Evolutionary conservation across 92 coral and sea anemone genomes (phyloP).

Genomic region (Phenganax marumi): DNA sequence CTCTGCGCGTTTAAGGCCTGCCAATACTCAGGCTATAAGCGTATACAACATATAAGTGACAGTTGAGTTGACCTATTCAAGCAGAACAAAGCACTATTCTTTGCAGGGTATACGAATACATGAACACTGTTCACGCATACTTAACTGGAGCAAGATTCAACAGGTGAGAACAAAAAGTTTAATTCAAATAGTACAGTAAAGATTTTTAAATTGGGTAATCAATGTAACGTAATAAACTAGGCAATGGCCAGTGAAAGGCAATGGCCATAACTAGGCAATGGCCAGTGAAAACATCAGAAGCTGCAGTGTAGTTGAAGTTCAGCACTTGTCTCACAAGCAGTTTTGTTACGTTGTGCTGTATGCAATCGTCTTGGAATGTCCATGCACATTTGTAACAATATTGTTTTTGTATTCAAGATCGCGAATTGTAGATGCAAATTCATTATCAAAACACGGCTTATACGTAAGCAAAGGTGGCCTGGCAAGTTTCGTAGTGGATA

Average conservation of each 20-base stretch:
- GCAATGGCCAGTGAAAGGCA: too few relatives aligned
- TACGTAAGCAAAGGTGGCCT: constrained; percentile 80
- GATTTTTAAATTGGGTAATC: too few relatives aligned
- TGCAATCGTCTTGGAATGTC: background rate
- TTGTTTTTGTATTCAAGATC: constrained; percentile 50
- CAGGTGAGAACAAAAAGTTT: constrained; percentile 57
- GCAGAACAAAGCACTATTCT: background rate
- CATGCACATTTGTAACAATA: background rate
- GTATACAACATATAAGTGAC: background rate
- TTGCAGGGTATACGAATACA: constrained; percentile 77
- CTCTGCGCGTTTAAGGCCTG: too few relatives aligned
- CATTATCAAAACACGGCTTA: constrained; percentile 83
- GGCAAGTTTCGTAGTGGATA: constrained; percentile 68
- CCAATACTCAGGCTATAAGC: too few relatives aligned
- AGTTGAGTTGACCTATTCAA: background rate
- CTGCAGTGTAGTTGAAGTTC: background rate
- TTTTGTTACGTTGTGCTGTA: background rate
- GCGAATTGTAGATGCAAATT: constrained; percentile 76
- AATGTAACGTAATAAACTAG: too few relatives aligned
- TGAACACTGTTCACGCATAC: constrained; percentile 84
- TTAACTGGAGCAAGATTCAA: constrained; percentile 96
- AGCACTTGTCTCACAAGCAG: background rate
- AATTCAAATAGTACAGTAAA: background rate
- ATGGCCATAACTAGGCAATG: too few relatives aligned
- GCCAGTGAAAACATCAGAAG: background rate